Base-by-base conservation (phyloP, 2,113 vertebrate genomes). In the Pygoscelis adeliae region DNA sequence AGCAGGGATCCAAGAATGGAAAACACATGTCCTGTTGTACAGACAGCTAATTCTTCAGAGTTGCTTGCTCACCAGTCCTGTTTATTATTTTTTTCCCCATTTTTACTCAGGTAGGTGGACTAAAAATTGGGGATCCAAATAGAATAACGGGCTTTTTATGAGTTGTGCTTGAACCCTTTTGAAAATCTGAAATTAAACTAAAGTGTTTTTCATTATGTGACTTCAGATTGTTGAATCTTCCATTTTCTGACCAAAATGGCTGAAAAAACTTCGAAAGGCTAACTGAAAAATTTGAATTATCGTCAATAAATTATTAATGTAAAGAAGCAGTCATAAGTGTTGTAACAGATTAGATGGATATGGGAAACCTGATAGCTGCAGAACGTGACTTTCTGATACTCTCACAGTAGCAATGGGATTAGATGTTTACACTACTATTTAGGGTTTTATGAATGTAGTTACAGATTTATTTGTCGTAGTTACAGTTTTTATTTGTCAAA, bases 41-140 rank as follows among this genome's bases (percentile, higher is more conserved):
- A 82, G 52, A n/a, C 52, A 61, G 70, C 13, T 70, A 46, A 63
- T 92, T 93, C 83, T 96, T 91, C 84, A 85, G 66, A 71, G 40
- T 83, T 92, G 29, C 29, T 47, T 95, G 86, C 93, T 97, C 83
- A 52, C 88, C 87, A 80, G 67, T 92, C 85, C 91, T 93, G 52
- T 84, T 97, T 93, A 61, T 96, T 97, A 72, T 96, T 95, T 95
- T 96, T 93, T 90, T 95, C 91, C 71, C 95, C 84, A 93, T 96
- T 98, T 97, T 97, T 97, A 97, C 97, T 98, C 98, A 98, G 98
- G 98, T 98, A 98, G 97, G 83, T 97, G 62, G 62, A 95, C 91
- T 97, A 47, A 97, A 97, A 95, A 87, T 88, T 91, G 50, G 96
- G 94, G 87, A 93, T 83, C 87, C 96, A 94, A 81, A 73, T 81